Evolutionary conservation across 1,140 invertebrate species (phyloP).

Genomic region (Drosophila ficusphila): DNA sequence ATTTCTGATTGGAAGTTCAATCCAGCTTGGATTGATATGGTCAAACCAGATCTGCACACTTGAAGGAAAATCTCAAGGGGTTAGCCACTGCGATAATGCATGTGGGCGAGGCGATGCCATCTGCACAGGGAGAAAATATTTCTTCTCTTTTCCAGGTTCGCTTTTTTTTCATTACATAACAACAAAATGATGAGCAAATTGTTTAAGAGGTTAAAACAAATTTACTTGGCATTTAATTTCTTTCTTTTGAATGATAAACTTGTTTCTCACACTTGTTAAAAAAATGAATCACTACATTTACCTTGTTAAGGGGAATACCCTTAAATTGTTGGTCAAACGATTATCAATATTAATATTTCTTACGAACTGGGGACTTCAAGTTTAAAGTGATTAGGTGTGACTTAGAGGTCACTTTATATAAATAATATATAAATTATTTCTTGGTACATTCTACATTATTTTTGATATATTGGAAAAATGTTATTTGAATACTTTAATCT

Average conservation of each 20-base stretch:
- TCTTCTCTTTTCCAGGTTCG: too few relatives aligned
- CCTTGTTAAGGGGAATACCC: not conserved
- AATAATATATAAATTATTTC: too few relatives aligned
- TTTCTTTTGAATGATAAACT: not conserved
- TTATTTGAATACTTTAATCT: too few relatives aligned
- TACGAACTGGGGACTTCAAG: not conserved
- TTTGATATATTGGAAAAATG: too few relatives aligned
- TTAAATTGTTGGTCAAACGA: too few relatives aligned
- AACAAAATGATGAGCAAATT: too few relatives aligned
- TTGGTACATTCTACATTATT: too few relatives aligned
- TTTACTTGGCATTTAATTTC: too few relatives aligned
- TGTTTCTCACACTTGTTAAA: not conserved
- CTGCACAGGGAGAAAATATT: slow-evolving; percentile 9
- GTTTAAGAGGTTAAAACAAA: not conserved
- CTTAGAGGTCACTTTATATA: too few relatives aligned
- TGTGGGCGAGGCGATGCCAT: slow-evolving; percentile 28
- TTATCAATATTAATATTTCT: not conserved
- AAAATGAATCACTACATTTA: not conserved
- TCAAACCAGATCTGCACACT: slow-evolving; percentile 30
- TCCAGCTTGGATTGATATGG: slow-evolving; percentile 9
- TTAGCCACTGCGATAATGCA: slow-evolving; percentile 21
- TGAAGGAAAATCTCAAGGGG: slow-evolving; percentile 27
- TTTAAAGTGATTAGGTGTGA: too few relatives aligned
- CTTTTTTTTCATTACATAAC: too few relatives aligned
- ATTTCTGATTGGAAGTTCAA: slow-evolving; percentile 58